Evolutionary conservation across 2,113 vertebrate species (phyloP), one percentile per base, ranked within the genome.

Genomic region (Neogobius melanostomus): DNA sequence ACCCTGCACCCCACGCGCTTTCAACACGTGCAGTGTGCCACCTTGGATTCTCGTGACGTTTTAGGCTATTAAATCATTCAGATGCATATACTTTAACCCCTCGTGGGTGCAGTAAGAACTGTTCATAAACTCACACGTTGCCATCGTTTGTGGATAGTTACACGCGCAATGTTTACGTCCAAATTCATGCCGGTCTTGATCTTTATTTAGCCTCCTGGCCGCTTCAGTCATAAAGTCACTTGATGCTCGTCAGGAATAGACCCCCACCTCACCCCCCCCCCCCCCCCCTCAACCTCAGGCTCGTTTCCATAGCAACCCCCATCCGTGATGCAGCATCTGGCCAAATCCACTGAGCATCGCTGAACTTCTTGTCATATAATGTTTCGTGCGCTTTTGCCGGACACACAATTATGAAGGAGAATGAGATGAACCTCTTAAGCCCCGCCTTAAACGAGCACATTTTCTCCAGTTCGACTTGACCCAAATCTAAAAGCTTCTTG

Each of bases 291-390:
- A 62, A 72, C 71, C 64, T 65, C 46, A 77, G 79, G 48, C 63
- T 43, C 66, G 89, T 91, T 85, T 80, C 89, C 71, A 63, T 87
- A 57, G 89, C 85, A 89, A 90, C 89, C 74, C 28, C 56, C 44
- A 28, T 81, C 82, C 72, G 57, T 72, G 73, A 69, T 76, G 57
- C 60, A 68, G 74, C 72, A 68, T 73, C 10, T 65, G 52, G 64
- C 57, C 45, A 43, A 68, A 51, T 44, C 6, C 12, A 12, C 7
- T 8, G 59, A 61, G 43, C 68, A 51, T 66, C 53, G 3, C 10
- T 42, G 14, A 48, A 11, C 28, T 36, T 54, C 57, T 72, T 66
- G 6, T 53, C 64, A 82, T 42, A 59, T 42, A 59, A 59, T 21
- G 46, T 36, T 7, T 42, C 21, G 12, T 36, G 28, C 11, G 56